Evolutionary conservation across 2,113 vertebrate species (phyloP), one percentile per base, ranked within the genome.

Genomic region (Typhlomys cinereus): DNA sequence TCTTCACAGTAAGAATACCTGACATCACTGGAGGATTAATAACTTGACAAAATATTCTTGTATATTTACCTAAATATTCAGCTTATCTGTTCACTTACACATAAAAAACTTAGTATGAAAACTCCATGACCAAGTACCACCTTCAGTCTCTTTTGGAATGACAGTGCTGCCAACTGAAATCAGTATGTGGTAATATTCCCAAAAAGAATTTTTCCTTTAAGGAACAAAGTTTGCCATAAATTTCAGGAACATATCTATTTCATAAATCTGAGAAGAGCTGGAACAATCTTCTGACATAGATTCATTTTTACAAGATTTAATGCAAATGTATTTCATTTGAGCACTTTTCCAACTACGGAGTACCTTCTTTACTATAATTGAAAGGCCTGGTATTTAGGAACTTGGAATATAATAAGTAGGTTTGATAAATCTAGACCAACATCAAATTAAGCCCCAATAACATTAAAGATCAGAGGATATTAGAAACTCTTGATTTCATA

Each of bases 31-130:
- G 76, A 57, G 27, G 48, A 75, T 88, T 88, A 70, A 94, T 89
- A n/a, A 62, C 7, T 76, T 93, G 54, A 39, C 75, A 88, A 93
- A 94, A 83, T 2, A 64, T 2, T 81, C 94, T 6, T 25, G 48
- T 21, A 54, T 64, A 80, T 57, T 91, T 91, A 89, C 59, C 93
- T 50, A 94, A 78, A 50, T 85, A 86, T 78, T 44, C 74, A 93
- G 27, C 5, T 31, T 74, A 4, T 70, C 85, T 79, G 71, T 25
- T 85, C 92, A 20, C 52, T 93, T 82, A 70, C 2, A 76, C 52
- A n/a, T n/a, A 73, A n/a, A 90, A 88, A 75, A 46, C 61, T 78
- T 64, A 44, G 85, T 44, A 13, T 82, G 25, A 90, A 95, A 94
- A 83, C n/a, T 74, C 12, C 36, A 2, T 87, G 46, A 71, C 11